Conservation (phyloP, 2,113 vertebrate genomes). For the Prolemur simus region DNA sequence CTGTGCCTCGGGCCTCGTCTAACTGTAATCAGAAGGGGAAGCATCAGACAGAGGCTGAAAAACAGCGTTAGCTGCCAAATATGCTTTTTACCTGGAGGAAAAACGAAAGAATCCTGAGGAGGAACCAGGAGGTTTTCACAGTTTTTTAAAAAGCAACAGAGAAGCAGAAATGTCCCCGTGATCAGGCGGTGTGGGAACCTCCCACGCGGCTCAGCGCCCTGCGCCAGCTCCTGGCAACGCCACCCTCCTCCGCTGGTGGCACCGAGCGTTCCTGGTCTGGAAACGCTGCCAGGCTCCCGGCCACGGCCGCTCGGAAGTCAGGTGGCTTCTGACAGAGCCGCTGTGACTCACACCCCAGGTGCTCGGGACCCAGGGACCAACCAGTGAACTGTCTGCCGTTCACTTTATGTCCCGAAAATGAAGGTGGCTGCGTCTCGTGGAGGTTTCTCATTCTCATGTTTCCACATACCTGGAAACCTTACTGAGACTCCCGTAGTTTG, state of each 20-base stretch:
- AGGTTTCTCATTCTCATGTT: neutral
- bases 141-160: neutral
- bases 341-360: neutral
- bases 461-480: neutral
- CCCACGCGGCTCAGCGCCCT: accelerated
- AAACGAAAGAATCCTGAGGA: constrained; percentile 17
- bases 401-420: no score
- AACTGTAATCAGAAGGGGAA: constrained; percentile 62
- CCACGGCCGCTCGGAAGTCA: accelerated
- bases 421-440: accelerated
- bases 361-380: neutral
- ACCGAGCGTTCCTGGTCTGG: accelerated
- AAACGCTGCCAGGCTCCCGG: no score
- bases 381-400: accelerated
- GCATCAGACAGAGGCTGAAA: constrained; percentile 64
- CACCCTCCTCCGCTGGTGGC: accelerated
- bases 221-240: neutral
- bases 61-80: constrained; percentile 53
- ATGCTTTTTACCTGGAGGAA: constrained; percentile 56
- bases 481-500: neutral
- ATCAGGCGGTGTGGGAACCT: neutral
- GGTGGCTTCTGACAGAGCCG: accelerated
- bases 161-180: neutral
- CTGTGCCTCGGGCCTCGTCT: constrained; percentile 43
- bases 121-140: constrained; percentile 24